A percentile compares a stretch with the other conserved stretches of the same genome.
These are phyloP conservation scores for Clytia hemisphaerica DNA, from an alignment of 30 jellyfish, hydroid and myxozoan genomes.

Conservation along the genomic window DNA sequence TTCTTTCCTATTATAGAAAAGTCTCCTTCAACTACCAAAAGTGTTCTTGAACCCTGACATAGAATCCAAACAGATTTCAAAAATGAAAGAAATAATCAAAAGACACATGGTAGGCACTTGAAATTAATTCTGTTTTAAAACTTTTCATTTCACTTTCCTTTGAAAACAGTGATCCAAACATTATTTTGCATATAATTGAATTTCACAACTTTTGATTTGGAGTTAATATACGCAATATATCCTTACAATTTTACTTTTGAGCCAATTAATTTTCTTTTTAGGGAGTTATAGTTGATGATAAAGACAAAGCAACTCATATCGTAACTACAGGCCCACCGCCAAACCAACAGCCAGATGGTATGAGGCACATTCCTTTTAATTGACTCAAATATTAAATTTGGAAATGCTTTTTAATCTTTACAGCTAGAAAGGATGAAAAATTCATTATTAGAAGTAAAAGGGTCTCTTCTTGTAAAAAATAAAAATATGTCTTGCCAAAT, in stretches of 20 bases:
- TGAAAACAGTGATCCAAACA: too few relatives aligned
- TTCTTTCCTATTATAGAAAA: conserved; percentile 36
- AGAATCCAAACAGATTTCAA: conserved; percentile 49
- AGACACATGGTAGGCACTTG: conserved; percentile 71
- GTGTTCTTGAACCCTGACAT: conserved; percentile 51
- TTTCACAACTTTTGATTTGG: too few relatives aligned
- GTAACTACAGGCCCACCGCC: conserved; percentile 67
- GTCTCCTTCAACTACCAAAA: conserved; percentile 61
- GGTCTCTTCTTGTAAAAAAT: too few relatives aligned
- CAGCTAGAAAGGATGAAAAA: too few relatives aligned
- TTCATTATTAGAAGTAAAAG: too few relatives aligned
- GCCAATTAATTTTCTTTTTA: not conserved
- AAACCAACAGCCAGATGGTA: conserved; percentile 51
- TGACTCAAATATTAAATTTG: too few relatives aligned
- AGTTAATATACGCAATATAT: too few relatives aligned
- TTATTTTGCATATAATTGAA: too few relatives aligned
- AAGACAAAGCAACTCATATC: conserved; percentile 76
- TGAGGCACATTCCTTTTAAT: too few relatives aligned
- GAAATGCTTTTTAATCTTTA: too few relatives aligned
- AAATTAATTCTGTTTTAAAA: not conserved
- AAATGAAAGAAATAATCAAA: conserved; percentile 66
- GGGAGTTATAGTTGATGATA: conserved; percentile 73
- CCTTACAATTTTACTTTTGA: not conserved
- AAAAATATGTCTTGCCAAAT: too few relatives aligned
- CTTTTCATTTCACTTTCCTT: not conserved